Conservation (phyloP, 1,140 invertebrate species). For the Trichoplusia ni region DNA sequence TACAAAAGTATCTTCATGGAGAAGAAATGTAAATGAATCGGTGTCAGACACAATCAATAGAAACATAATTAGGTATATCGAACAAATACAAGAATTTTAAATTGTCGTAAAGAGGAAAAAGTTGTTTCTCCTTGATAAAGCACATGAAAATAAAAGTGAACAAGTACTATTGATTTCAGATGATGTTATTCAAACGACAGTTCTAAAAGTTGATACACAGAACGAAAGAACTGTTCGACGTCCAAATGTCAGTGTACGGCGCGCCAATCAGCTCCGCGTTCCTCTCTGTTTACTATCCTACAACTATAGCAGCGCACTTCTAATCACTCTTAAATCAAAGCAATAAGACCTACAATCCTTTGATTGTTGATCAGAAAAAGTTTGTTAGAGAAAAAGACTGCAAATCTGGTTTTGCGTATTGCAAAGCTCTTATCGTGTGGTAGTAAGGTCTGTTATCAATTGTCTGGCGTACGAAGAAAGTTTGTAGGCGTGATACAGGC, state of each 20-base stretch:
- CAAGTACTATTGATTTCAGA: constrained; percentile 27
- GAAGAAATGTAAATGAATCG: no score
- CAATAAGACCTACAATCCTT: constrained; percentile 45
- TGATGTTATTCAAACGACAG: constrained; percentile 36
- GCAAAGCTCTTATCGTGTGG: constrained; percentile 37
- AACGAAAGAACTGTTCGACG: constrained; percentile 56
- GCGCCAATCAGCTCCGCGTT: constrained; percentile 57
- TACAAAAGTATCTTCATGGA: no score
- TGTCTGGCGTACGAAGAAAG: constrained; percentile 56
- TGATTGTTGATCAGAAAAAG: constrained; percentile 34
- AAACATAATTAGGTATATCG: no score
- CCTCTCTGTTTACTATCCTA: constrained; percentile 42
- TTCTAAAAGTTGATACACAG: constrained; percentile 39
- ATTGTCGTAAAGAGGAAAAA: background rate
- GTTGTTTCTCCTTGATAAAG: background rate
- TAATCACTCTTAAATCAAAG: constrained; percentile 33
- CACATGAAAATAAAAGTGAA: background rate
- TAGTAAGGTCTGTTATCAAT: constrained; percentile 57
- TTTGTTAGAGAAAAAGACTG: constrained; percentile 44
- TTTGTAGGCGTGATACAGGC: constrained; percentile 54
- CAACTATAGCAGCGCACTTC: constrained; percentile 23
- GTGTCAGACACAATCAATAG: no score
- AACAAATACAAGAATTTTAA: background rate
- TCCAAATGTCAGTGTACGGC: constrained; percentile 66
- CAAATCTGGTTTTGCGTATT: constrained; percentile 36